Evolutionary conservation across 2,113 vertebrate species (phyloP), one percentile per base, ranked within the genome.

Genomic region (Hippocampus zosterae): DNA sequence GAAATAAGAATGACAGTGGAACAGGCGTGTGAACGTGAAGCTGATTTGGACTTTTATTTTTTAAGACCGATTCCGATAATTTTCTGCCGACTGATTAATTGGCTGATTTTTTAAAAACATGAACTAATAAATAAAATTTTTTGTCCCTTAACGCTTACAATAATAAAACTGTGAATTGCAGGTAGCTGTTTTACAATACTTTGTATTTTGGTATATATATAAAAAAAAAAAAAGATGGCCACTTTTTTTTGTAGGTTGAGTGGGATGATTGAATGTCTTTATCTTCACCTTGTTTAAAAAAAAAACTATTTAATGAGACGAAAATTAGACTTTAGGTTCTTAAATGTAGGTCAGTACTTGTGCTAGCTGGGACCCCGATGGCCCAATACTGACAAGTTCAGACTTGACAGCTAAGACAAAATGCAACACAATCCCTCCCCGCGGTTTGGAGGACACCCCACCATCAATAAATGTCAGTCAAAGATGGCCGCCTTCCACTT

Each of bases 381-480:
- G 21, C 50, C 50, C 21, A 53, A 53, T 13, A 23, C 19, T 55
- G 52, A 55, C 21, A n/a, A n/a, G 21, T 55, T 23, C 67, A 60
- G 67, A 76, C 75, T 72, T 83, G 85, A 90, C 88, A 88, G 83
- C 82, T 85, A 81, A 83, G 83, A 84, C 76, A 79, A 72, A 82
- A 72, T 64, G 9, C 19, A 52, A 52, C 5, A 52, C 16, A 52
- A 8, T 5, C 46, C 46, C 46, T 13, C 16, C 16, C 16, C 48
- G 19, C 18, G 13, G 13, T 46, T 37, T 37, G 33, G 11, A 46
- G 44, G 44, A 46, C 44, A 23, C 59, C 55, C 69, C 71, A 76
- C 71, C 70, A 69, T 1, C 61, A 77, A 77, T 82, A 72, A 79
- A 73, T 77, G 75, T 76, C 78, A 76, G 46, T 82, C 79, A 79